A percentile compares a stretch with the other conserved stretches of the same genome.
Evolutionary conservation across 2,888 invertebrate species (phyloP).

Genomic region (Ormyrus labotus): DNA sequence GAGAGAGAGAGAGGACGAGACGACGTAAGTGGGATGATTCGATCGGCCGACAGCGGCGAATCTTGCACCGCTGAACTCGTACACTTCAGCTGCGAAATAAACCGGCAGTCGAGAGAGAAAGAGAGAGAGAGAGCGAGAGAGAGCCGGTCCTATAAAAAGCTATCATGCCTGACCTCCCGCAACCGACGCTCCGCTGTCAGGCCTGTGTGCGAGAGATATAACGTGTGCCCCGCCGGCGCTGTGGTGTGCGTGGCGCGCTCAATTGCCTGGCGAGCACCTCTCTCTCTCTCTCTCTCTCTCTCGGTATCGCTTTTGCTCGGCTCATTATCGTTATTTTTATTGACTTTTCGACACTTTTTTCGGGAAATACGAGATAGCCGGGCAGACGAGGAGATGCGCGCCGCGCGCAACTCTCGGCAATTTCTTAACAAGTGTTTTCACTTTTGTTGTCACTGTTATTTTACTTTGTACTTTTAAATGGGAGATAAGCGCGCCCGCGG

Average conservation of each 20-base stretch:
- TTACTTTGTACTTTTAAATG: no score
- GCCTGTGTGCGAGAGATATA: constrained; percentile 58
- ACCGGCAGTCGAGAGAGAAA: constrained; percentile 43
- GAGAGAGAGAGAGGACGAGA: not conserved
- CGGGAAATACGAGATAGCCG: no score
- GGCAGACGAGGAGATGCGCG: no score
- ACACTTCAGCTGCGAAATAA: not conserved
- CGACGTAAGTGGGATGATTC: constrained; percentile 13
- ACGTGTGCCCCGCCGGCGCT: constrained; percentile 38
- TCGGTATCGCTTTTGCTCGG: no score
- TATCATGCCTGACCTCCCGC: constrained; percentile 72
- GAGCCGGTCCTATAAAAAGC: constrained; percentile 69
- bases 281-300: no score
- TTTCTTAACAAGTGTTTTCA: no score
- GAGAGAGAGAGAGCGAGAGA: constrained; percentile 52
- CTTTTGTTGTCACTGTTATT: no score
- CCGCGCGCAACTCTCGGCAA: no score
- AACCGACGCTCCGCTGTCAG: constrained; percentile 65
- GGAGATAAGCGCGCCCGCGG: no score
- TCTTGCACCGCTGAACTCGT: constrained; percentile 20
- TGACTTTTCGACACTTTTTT: no score
- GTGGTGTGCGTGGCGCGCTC: constrained; percentile 36
- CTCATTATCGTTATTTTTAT: no score
- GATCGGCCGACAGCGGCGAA: constrained; percentile 24
- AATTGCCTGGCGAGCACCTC: no score